Base-by-base conservation (phyloP, 2,113 vertebrate genomes). In the Melanerpes formicivorus region DNA sequence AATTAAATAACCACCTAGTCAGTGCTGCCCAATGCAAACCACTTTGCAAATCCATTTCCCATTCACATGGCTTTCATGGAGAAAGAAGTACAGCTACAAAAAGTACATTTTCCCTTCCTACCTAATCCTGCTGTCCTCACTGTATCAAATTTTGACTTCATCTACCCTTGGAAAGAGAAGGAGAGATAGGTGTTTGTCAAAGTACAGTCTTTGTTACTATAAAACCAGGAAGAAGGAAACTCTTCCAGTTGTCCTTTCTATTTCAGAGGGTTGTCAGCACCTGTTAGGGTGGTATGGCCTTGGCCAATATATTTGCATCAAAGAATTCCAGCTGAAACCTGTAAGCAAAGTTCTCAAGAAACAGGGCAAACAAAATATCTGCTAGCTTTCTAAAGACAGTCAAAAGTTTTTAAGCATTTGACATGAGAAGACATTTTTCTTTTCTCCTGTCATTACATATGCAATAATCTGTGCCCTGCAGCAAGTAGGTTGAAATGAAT, bases 401-500 rank as follows among this genome's bases (percentile, higher is more conserved):
- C 48, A 78, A 91, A 64, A 34, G 18, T 75, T 88, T 89, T 67
- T 66, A 65, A 76, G 44, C 50, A 76, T 89, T 87, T 80, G 21
- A 87, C 21, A 32, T 70, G 21, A 75, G 83, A 87, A 69, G 44
- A 18, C 69, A 66, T 66, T 73, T 80, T 80, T 66, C 21, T 86
- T 80, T 70, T 48, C 23, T 81, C 60, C 87, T 87, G 50, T 70
- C 18, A 55, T 84, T 93, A 66, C 25, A 44, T 66, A 80, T 84
- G 63, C 62, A 88, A 80, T 37, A 84, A 40, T 37, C 54, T 78
- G 6, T 73, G 90, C 89, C 82, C 71, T 90, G 65, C 44, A 94
- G 94, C 67, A 87, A 78, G 60, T 10, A 90, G 46, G 67, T 44
- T 90, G 72, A 82, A 94, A 89, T 69, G 73, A 48, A 50, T 86